phyloP scores from a whole-genome alignment of 2,797 vertebrate species.

The Microhierax caerulescens region DNA sequence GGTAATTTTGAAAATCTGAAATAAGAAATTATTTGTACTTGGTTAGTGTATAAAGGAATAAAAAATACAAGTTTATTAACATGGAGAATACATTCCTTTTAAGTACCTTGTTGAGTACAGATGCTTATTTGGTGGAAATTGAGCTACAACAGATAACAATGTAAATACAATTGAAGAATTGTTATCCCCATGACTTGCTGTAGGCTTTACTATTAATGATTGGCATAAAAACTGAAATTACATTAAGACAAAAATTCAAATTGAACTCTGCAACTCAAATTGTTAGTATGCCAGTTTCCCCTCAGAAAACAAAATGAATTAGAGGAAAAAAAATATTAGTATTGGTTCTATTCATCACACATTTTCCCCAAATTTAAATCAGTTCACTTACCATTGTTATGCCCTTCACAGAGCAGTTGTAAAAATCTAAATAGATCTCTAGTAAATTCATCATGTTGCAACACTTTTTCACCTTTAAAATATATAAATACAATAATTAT shows the following conservation, averaged over 20 bases:
- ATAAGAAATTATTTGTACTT: background rate
- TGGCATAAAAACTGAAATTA: background rate
- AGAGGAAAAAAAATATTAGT: background rate
- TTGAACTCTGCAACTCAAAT: background rate
- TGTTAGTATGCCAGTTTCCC: background rate
- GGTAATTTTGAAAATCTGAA: conserved; percentile 97
- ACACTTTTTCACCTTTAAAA: conserved; percentile 93
- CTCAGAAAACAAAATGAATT: background rate
- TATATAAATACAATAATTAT: conserved; percentile 51
- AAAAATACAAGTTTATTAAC: background rate
- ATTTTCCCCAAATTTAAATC: background rate
- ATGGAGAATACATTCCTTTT: background rate
- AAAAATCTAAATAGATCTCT: conserved; percentile 97
- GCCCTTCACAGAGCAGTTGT: conserved; percentile 97
- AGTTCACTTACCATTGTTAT: conserved; percentile 90
- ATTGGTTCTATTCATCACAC: background rate
- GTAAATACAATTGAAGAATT: background rate
- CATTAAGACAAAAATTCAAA: background rate
- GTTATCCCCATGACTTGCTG: background rate
- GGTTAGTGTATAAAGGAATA: background rate
- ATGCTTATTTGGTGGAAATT: background rate
- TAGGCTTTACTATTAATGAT: background rate
- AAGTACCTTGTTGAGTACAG: background rate
- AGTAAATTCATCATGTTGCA: conserved; percentile 98
- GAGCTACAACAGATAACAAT: background rate